phyloP scores from a whole-genome alignment of 2,113 vertebrate species.

The Oncorhynchus gorbuscha region DNA sequence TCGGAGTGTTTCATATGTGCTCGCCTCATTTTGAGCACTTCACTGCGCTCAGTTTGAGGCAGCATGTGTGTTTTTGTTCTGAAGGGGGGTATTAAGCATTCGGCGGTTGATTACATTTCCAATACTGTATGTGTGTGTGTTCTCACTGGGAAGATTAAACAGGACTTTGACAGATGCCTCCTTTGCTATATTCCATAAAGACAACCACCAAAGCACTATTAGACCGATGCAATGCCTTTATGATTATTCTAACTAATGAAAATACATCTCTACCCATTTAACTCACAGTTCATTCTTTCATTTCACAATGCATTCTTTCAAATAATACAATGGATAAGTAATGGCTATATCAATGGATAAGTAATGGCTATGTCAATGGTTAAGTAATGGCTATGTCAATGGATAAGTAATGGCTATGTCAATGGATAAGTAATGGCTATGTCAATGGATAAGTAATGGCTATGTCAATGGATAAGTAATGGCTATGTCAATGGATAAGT shows the following conservation, averaged over 20 bases:
- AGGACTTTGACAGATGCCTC: background rate
- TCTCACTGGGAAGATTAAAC: constrained; percentile 16
- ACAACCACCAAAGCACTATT: background rate
- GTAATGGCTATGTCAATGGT: too few relatives aligned
- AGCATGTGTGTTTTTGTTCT: background rate
- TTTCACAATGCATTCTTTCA: too few relatives aligned
- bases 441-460: too few relatives aligned
- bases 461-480: too few relatives aligned
- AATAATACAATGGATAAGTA: too few relatives aligned
- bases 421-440: too few relatives aligned
- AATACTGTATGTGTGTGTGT: background rate
- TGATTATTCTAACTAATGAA: background rate
- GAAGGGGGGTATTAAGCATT: background rate
- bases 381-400: too few relatives aligned
- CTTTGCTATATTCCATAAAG: background rate
- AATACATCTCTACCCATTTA: background rate
- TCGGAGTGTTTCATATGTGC: background rate
- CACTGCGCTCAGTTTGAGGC: too few relatives aligned
- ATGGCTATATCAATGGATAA: too few relatives aligned
- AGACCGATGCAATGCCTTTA: background rate
- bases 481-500: too few relatives aligned
- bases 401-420: too few relatives aligned
- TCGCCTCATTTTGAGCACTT: too few relatives aligned
- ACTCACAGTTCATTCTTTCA: background rate
- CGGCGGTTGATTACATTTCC: constrained; percentile 20